A percentile compares a stretch with the other conserved stretches of the same genome.
These are phyloP conservation scores for Campylomormyrus tamandua DNA, from an alignment of 2,113 vertebrate species.

Conservation along the genomic window DNA sequence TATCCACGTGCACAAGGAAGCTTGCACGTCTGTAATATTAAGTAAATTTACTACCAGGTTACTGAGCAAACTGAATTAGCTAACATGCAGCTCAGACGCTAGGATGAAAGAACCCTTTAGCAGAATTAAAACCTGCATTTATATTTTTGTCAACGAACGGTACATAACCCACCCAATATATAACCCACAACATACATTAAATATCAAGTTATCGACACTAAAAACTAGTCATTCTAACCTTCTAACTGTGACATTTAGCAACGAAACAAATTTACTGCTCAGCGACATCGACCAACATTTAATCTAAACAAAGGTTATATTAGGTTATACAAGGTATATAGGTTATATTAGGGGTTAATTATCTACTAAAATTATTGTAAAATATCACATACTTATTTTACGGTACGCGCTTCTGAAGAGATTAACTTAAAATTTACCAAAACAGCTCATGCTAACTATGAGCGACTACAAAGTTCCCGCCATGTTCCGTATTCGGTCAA, in stretches of 20 bases:
- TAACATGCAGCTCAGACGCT: not conserved
- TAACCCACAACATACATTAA: not conserved
- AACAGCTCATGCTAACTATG: not conserved
- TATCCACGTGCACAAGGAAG: not conserved
- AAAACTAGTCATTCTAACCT: not conserved
- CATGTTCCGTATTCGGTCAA: not conserved
- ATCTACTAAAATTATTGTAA: not conserved
- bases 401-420: not conserved
- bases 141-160: not conserved
- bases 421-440: not conserved
- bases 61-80: not conserved
- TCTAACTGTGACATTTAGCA: not conserved
- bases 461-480: not conserved
- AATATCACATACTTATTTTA: not conserved
- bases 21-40: not conserved
- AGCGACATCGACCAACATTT: not conserved
- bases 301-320: no score
- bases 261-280: not conserved
- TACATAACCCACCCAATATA: not conserved
- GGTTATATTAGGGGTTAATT: not conserved
- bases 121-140: not conserved
- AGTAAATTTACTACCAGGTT: not conserved
- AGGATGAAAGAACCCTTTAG: not conserved
- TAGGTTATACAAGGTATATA: no score
- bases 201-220: not conserved